A percentile compares a stretch with the other conserved stretches of the same genome.
Conservation (phyloP, 2,113 vertebrate species). For the Raja brachyura region DNA sequence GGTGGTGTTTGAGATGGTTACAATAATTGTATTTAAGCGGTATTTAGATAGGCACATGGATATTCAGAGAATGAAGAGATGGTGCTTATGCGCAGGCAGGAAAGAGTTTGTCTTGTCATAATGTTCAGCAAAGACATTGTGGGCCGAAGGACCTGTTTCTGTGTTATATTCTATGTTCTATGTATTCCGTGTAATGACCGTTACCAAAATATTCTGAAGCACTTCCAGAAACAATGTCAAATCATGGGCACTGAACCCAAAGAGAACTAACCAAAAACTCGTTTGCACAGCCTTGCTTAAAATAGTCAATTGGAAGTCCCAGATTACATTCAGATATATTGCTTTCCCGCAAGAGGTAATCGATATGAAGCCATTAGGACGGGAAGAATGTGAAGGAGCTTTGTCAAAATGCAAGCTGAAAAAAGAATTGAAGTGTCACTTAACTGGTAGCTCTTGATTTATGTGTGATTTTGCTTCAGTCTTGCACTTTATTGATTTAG, state of each 20-base stretch:
- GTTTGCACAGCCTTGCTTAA: not conserved
- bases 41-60: no score
- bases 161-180: no score
- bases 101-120: no score
- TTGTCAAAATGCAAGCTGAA: not conserved
- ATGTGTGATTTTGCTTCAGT: not conserved
- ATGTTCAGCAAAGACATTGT: no score
- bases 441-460: not conserved
- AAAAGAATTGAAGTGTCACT: not conserved
- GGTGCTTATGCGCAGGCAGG: no score
- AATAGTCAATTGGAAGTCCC: not conserved
- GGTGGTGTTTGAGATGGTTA: no score
- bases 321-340: not conserved
- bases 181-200: no score
- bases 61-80: no score
- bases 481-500: conserved; percentile 16
- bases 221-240: not conserved
- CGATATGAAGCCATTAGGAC: conserved; percentile 12
- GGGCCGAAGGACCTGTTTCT: no score
- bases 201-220: no score
- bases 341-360: not conserved
- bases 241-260: not conserved
- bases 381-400: not conserved
- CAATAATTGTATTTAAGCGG: no score
- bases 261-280: not conserved